Base-by-base conservation (phyloP, 2,797 vertebrate genomes). In the Anas capensis region DNA sequence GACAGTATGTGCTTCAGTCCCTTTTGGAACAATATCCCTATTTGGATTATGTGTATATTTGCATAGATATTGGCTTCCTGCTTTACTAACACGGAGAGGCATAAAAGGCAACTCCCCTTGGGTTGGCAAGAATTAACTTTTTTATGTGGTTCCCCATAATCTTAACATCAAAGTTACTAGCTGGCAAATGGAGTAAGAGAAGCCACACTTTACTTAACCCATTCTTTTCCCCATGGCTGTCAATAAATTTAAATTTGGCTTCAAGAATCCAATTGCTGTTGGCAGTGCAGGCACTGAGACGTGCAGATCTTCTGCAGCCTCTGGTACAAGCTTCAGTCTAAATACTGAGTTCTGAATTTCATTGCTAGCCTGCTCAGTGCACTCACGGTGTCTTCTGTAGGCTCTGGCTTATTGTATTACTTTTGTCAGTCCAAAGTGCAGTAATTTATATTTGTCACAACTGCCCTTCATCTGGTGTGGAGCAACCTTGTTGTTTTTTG, bases 391-490 rank as follows among this genome's bases (percentile, higher is more conserved):
- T 82, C 82, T 95, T 91, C 64, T 27, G 24, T 51, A 78, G 80
- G 73, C 33, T 93, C 61, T 57, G 57, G 38, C 95, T 93, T 96
- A 92, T 92, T 94, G 60, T 90, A 75, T 94, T 93, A 85, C 75
- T 53, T 94, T 88, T 87, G 83, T 85, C 90, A 88, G 48, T 73
- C 71, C 90, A 71, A 92, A 84, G 49, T 34, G 40, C 53, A 65
- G 90, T 82, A 73, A 95, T 92, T 95, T 90, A 9, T 96, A 95
- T 92, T 92, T 95, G 93, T 96, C 94, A 94, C 5, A 27, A 88
- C 40, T 93, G 81, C 83, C 88, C 86, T 95, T 93, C 94, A 57
- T 68, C 68, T 82, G 83, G 31, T 53, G 75, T 60, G 44, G 78
- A 71, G 56, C 56, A 92, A 85, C 90, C 81, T 93, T 90, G 70